Percentiles rank a stretch among this genome's conserved stretches.
Conservation (phyloP, 2,113 vertebrate species). For the Saguinus imperator region DNA sequence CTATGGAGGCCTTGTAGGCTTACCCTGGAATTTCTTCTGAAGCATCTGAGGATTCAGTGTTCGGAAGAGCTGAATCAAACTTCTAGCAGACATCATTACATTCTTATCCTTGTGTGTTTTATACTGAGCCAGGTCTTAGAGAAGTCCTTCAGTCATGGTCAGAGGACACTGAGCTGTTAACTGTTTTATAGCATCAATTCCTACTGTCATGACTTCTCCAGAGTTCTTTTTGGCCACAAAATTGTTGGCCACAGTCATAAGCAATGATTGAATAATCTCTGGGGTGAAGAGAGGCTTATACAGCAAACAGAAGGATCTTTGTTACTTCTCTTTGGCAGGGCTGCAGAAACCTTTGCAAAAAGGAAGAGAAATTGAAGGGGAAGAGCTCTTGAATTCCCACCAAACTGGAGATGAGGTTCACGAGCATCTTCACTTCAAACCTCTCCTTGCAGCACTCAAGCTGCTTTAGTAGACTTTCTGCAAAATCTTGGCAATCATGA, state of each 20-base stretch:
- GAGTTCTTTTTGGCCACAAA: constrained; percentile 99
- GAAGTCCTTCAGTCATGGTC: constrained; percentile 93
- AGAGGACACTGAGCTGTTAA: constrained; percentile 92
- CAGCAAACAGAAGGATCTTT: constrained; percentile 95
- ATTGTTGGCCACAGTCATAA: constrained; percentile 98
- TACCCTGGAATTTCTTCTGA: constrained; percentile 94
- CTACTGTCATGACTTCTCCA: constrained; percentile 97
- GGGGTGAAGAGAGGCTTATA: constrained; percentile 95
- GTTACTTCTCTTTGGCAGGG: constrained; percentile 99
- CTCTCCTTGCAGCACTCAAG: constrained; percentile 94
- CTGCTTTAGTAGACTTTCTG: constrained; percentile 97
- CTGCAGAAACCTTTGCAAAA: constrained; percentile 96
- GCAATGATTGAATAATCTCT: constrained; percentile 93
- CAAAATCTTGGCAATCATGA: constrained; percentile 97
- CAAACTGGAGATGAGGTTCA: constrained; percentile 96
- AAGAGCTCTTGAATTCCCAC: constrained; percentile 98
- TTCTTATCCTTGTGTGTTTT: constrained; percentile 98
- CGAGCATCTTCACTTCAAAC: constrained; percentile 98
- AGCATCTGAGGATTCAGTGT: constrained; percentile 94
- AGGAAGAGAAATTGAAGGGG: constrained; percentile 97
- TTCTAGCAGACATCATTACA: constrained; percentile 96
- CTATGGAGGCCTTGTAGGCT: constrained; percentile 92
- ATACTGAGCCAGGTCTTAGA: constrained; percentile 94
- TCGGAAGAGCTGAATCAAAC: constrained; percentile 96
- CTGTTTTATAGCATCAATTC: constrained; percentile 97